Conservation (phyloP, 2,888 invertebrate genomes). For the Scaptomyza tumidula region DNA sequence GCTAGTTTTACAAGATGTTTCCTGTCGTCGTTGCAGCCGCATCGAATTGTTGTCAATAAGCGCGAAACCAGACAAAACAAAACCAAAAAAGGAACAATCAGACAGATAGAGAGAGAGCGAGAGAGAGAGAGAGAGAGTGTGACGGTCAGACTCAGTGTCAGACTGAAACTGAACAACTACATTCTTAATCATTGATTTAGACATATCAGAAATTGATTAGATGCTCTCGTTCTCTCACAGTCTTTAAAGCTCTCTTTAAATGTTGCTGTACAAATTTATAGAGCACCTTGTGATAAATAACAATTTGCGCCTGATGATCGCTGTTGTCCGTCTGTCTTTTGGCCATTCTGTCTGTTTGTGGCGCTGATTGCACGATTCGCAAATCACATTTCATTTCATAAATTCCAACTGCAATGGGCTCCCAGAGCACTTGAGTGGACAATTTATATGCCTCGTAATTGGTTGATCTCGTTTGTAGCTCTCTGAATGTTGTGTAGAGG, state of each 20-base stretch:
- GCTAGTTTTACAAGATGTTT: conserved; percentile 85
- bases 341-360: conserved; percentile 19
- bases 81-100: conserved; percentile 4
- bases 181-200: conserved; percentile 81
- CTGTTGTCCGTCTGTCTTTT: conserved; percentile 38
- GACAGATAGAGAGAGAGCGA: conserved; percentile 8
- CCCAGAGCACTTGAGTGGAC: conserved; percentile 60
- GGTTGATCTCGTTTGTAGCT: conserved; percentile 39
- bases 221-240: conserved; percentile 26
- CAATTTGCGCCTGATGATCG: conserved; percentile 75
- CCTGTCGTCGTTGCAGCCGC: conserved; percentile 84
- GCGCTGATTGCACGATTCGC: conserved; percentile 72
- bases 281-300: conserved; percentile 73
- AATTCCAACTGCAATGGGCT: conserved; percentile 66
- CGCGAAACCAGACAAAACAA: conserved; percentile 48
- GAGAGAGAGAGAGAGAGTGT: conserved; percentile 9
- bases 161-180: conserved; percentile 46
- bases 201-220: conserved; percentile 79
- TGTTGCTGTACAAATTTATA: conserved; percentile 58
- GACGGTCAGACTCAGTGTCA: background rate
- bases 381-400: conserved; percentile 71
- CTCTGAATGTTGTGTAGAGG: background rate
- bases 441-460: conserved; percentile 71
- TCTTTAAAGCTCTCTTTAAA: conserved; percentile 4
- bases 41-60: conserved; percentile 84